Evolutionary conservation across 2,113 vertebrate species (phyloP), one percentile per base, ranked within the genome.

Genomic region (Rhagologus leucostigma): DNA sequence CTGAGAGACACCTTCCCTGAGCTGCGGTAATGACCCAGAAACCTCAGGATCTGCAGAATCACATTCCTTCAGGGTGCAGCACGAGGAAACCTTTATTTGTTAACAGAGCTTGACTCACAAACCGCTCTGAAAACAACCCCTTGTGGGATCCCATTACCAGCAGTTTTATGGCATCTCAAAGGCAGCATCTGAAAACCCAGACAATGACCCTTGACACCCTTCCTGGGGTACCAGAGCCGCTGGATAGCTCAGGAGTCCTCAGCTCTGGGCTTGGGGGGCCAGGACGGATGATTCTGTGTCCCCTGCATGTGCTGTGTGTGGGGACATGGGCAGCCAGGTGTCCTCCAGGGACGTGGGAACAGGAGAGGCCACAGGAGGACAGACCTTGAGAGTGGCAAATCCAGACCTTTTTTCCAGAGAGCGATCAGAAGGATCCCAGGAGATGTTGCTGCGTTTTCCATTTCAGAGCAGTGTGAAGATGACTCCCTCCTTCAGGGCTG

Each of bases 251-350:
- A 57, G 80, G 59, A 77, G 3, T 18, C 15, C 30, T 80, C 70
- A 39, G 32, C 47, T 42, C 14, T 39, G 52, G 55, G 33, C 12
- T 27, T 27, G 37, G 2, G 24, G 44, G 73, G 15, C 41, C 1
- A 4, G 63, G 27, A 4, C 9, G 33, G 52, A 5, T 39, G 55
- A 3, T 26, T 33, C 10, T 62, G 16, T 70, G 29, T 29, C 56
- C 26, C 8, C 78, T 55, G 24, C 24, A 44, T 8, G 0, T 27
- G 46, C 19, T 37, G 12, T 0, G 0, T 53, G 56, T 42, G 33
- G 53, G 41, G 55, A 16, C 8, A 20, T 3, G 46, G 46, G 35
- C 37, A 62, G 46, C 19, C 4, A 8, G 12, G 44, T 7, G 19
- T 59, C 24, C 60, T 17, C n/a, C 29, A 33, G 0, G 0, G 7